Evolutionary conservation across 2,113 vertebrate genomes (phyloP).

Genomic region (Apistogramma diplotaenia): DNA sequence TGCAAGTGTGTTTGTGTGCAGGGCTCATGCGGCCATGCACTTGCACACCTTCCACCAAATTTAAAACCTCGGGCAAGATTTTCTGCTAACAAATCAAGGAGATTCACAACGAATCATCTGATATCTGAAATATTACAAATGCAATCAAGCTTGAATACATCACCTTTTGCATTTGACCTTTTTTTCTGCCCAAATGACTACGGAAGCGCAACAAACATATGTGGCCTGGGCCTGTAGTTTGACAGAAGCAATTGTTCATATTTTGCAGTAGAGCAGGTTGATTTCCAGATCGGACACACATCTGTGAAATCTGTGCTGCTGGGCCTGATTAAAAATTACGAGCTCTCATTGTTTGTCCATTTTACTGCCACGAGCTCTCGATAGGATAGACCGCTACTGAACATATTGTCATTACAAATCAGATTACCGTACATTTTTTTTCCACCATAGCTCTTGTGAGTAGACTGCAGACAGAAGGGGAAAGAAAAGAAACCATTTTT

Average conservation of each 20-base stretch:
- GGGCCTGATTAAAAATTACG: constrained; percentile 43
- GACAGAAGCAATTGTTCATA: background rate
- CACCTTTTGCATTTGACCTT: background rate
- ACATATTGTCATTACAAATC: background rate
- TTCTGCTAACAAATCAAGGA: background rate
- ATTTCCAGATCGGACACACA: background rate
- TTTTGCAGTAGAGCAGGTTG: background rate
- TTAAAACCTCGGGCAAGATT: background rate
- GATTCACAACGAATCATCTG: background rate
- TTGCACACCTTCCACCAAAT: background rate
- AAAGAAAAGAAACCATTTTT: background rate
- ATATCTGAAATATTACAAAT: background rate
- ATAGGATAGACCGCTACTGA: background rate
- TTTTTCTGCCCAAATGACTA: background rate
- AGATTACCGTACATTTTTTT: background rate
- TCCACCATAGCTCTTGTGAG: background rate
- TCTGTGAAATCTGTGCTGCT: background rate
- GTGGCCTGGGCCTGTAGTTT: background rate
- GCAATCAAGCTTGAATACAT: background rate
- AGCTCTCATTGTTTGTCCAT: constrained; percentile 4
- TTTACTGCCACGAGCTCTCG: background rate
- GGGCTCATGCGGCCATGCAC: background rate
- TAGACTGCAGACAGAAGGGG: background rate
- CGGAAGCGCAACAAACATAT: background rate
- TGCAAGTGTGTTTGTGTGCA: background rate